Conservation (phyloP, 1,140 invertebrate species). For the Drosophila ohnishii region DNA sequence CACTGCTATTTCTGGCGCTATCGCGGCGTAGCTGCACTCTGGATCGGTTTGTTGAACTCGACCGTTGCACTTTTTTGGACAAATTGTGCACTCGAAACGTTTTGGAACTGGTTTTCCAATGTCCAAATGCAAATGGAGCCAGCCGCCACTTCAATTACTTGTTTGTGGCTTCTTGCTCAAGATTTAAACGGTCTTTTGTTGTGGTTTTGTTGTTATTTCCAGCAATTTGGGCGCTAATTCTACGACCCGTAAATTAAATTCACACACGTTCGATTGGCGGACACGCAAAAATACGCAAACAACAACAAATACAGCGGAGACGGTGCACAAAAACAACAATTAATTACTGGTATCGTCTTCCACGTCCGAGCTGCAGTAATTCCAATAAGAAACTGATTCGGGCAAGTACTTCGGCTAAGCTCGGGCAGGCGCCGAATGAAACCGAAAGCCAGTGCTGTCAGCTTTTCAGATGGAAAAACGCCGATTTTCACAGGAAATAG, state of each 20-base stretch:
- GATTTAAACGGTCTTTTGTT: conserved; percentile 41
- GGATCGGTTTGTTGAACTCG: conserved; percentile 69
- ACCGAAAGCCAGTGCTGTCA: conserved; percentile 23
- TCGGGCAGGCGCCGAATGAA: conserved; percentile 21
- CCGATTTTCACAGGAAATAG: background rate
- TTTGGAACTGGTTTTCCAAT: conserved; percentile 62
- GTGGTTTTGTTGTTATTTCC: conserved; percentile 4
- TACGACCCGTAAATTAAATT: conserved; percentile 59
- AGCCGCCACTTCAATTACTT: conserved; percentile 30
- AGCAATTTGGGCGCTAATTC: conserved; percentile 36
- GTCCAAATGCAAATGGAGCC: conserved; percentile 53
- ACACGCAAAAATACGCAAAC: conserved; percentile 50
- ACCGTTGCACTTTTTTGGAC: conserved; percentile 52
- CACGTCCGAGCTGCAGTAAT: conserved; percentile 39
- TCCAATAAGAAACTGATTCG: conserved; percentile 53
- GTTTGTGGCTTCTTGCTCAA: conserved; percentile 45
- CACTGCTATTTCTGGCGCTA: conserved; percentile 28
- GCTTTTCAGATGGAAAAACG: background rate
- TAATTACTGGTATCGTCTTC: background rate
- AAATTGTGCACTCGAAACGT: conserved; percentile 50
- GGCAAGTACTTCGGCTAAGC: conserved; percentile 11
- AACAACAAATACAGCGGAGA: conserved; percentile 46
- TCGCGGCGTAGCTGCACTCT: conserved; percentile 23
- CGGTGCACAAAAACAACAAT: conserved; percentile 31
- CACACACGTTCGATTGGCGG: conserved; percentile 58